A percentile compares a stretch with the other conserved stretches of the same genome.
Conservation (phyloP, 1,140 invertebrate species). For the Lasioglossum baleicum region DNA sequence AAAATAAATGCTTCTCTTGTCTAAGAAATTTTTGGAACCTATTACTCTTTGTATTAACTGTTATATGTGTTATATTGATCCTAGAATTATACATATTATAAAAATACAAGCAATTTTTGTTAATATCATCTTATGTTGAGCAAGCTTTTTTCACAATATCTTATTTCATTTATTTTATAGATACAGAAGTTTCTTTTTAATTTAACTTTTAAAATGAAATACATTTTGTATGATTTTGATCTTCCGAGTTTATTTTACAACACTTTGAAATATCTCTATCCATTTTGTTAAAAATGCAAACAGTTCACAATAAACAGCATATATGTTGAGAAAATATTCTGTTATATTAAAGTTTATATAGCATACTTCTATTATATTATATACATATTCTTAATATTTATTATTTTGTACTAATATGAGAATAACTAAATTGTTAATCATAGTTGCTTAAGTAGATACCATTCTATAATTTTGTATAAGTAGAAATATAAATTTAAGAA, state of each 20-base stretch:
- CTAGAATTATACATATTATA: not conserved
- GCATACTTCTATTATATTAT: constrained; percentile 8
- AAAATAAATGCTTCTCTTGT: not conserved
- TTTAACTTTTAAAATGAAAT: not conserved
- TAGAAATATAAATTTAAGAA: constrained; percentile 14
- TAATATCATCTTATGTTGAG: constrained; percentile 15
- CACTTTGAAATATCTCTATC: constrained; percentile 1
- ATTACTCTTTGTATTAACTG: not conserved
- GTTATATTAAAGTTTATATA: constrained; percentile 8
- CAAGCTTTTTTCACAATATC: constrained; percentile 7
- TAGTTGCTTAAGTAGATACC: not conserved
- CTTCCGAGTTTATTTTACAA: not conserved
- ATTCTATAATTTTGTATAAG: not conserved
- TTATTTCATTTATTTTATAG: constrained; percentile 11
- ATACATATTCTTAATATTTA: constrained; percentile 6
- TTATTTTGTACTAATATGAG: constrained; percentile 14
- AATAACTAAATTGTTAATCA: constrained; percentile 2
- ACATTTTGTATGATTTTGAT: not conserved
- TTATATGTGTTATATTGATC: not conserved
- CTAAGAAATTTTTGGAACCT: not conserved
- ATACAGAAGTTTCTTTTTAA: not conserved
- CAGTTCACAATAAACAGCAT: constrained; percentile 12
- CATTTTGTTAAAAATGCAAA: constrained; percentile 5
- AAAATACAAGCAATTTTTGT: constrained; percentile 10
- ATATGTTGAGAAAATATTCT: constrained; percentile 11